Evolutionary conservation across 2,888 invertebrate species (phyloP).

Genomic region (Phaonia tiefii): DNA sequence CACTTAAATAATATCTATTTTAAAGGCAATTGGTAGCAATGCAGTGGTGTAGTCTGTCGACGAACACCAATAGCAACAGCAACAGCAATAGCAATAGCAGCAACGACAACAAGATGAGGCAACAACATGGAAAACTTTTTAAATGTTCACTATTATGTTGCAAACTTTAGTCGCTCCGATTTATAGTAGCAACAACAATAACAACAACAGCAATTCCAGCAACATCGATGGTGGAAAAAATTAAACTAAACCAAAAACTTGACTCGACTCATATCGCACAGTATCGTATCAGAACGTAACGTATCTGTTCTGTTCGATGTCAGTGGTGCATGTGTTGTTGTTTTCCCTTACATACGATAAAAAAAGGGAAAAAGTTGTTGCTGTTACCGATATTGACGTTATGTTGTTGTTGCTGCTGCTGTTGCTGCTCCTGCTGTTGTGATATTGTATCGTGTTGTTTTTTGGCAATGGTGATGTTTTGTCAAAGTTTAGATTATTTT

Average conservation of each 20-base stretch:
- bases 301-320: slow-evolving; percentile 1
- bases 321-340: not conserved
- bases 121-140: slow-evolving; percentile 45
- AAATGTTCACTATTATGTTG: slow-evolving; percentile 61
- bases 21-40: slow-evolving; percentile 60
- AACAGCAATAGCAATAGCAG: not conserved
- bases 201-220: not conserved
- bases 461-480: slow-evolving; percentile 36
- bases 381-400: slow-evolving; percentile 34
- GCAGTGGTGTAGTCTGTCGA: slow-evolving; percentile 43
- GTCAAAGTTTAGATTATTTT: not conserved
- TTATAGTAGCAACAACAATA: slow-evolving; percentile 33
- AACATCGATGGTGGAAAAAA: not conserved
- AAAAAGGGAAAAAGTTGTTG: slow-evolving; percentile 32
- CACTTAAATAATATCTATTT: slow-evolving; percentile 60
- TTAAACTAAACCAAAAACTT: slow-evolving; percentile 24
- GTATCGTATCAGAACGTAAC: not conserved
- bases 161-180: slow-evolving; percentile 49
- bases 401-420: slow-evolving; percentile 35
- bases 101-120: not conserved
- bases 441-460: slow-evolving; percentile 42
- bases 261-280: slow-evolving; percentile 3
- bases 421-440: slow-evolving; percentile 32
- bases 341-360: not conserved
- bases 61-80: slow-evolving; percentile 22